phyloP scores from a whole-genome alignment of 1,140 invertebrate genomes.

The Saccostrea echinata region DNA sequence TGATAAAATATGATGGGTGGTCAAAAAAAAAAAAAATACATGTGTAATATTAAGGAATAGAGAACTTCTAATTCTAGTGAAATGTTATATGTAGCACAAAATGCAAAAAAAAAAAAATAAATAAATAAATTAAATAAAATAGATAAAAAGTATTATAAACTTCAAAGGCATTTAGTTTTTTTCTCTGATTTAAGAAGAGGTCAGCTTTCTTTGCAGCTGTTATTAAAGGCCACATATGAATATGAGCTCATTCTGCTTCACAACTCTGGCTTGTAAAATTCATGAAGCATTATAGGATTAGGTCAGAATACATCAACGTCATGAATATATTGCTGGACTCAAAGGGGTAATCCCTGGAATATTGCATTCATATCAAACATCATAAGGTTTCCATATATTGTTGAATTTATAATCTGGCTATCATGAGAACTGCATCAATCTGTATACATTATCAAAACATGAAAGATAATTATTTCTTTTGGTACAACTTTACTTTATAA shows the following conservation, averaged over 20 bases:
- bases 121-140: too few species aligned
- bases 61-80: neutral
- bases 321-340: constrained; percentile 10
- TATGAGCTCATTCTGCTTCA: neutral
- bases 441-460: neutral
- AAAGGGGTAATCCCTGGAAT: constrained; percentile 9
- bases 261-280: constrained; percentile 6
- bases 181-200: neutral
- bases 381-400: neutral
- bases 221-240: neutral
- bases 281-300: constrained; percentile 34
- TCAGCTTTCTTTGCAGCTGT: neutral
- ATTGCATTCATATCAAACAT: constrained; percentile 16
- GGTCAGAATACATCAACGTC: neutral
- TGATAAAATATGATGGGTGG: too few species aligned
- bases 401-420: neutral
- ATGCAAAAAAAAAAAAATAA: too few species aligned
- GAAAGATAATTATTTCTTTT: too few species aligned
- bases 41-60: too few species aligned
- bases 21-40: too few species aligned
- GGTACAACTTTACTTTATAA: too few species aligned
- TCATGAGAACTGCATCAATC: constrained; percentile 19
- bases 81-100: neutral
- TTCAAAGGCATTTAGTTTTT: too few species aligned
- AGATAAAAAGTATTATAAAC: too few species aligned